Base-by-base conservation (phyloP, 92 coral and sea anemone species). In the Parazoanthus swiftii region DNA sequence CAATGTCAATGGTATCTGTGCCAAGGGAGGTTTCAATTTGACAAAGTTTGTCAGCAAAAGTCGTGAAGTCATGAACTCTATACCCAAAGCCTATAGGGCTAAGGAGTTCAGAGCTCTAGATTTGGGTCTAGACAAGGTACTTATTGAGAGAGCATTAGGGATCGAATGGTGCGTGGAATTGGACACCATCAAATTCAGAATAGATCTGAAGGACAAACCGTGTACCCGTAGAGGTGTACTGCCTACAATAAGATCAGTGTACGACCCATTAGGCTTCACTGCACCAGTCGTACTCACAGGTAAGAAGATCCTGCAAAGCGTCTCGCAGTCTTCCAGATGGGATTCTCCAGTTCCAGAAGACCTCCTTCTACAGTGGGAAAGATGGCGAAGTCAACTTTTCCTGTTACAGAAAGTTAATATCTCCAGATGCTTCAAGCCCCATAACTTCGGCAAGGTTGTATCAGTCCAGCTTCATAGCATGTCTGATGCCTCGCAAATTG, bases 361-460 rank as follows among this genome's bases (percentile, higher is more conserved):
- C 35, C 11, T 81, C 73, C 56, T 75, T 4, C 71, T 84, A 0
- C 77, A 79, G 38, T 92, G 92, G 94, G 92, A 89, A 56, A 80
- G 77, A 89, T 92, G 92, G 94, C 81, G 90, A 73, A 77, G 44
- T 43, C 90, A 85, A 38, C 86, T 89, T 36, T 82, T 9, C 33
- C 83, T 81, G 46, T 63, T 92, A n/a, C 29, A 3, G 70, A 42
- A 76, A 36, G 74, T 92, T 38, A 66, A 37, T 46, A 76, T 89
- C 35, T 87, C 85, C 21, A 77, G 94, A 58, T 74, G 92, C 36
- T 92, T 90, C 82, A 93, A 91, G 92, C 94, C 96, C 54, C 67
- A 68, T 43, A 85, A 85, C 77, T 91, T 91, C 75, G 90, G 91
- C 70, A 90, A 80, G 84, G 84, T 92, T 5, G 88, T 81, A 37